A percentile compares a stretch with the other conserved stretches of the same genome.
Conservation (phyloP, 2,888 invertebrate genomes). For the Saturnia japonica region DNA sequence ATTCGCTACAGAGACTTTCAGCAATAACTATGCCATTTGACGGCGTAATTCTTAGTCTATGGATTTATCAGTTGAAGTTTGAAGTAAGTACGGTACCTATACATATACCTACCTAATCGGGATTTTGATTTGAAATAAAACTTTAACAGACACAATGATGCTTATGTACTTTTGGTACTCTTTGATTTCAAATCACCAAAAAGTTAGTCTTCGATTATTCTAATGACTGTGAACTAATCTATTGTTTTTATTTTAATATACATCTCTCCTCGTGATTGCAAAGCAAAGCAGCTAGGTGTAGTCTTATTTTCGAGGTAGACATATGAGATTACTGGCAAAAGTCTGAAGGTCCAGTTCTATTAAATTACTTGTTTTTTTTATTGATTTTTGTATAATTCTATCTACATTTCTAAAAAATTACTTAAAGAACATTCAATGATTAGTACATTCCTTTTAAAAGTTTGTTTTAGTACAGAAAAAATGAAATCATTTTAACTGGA, state of each 20-base stretch:
- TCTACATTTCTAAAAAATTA: not conserved
- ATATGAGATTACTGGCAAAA: no score
- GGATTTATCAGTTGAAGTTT: not conserved
- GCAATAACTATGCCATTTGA: not conserved
- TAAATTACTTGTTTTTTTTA: not conserved
- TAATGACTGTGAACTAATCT: no score
- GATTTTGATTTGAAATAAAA: not conserved
- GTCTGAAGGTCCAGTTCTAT: no score
- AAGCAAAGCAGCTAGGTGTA: no score
- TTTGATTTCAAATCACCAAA: no score
- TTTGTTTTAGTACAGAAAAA: not conserved
- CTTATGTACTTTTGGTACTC: no score
- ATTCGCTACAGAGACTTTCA: conserved; percentile 1
- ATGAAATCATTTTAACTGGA: not conserved
- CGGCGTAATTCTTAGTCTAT: not conserved
- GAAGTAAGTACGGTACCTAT: not conserved
- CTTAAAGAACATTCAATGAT: not conserved
- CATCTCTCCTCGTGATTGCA: no score
- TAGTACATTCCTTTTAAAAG: not conserved
- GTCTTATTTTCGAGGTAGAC: no score
- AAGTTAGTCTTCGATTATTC: no score
- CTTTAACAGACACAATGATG: no score
- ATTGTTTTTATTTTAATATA: no score
- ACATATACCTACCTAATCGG: not conserved
- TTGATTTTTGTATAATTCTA: not conserved